A percentile compares a stretch with the other conserved stretches of the same genome.
Conservation (phyloP, 2,797 vertebrate species). For the Remorina albescens region DNA sequence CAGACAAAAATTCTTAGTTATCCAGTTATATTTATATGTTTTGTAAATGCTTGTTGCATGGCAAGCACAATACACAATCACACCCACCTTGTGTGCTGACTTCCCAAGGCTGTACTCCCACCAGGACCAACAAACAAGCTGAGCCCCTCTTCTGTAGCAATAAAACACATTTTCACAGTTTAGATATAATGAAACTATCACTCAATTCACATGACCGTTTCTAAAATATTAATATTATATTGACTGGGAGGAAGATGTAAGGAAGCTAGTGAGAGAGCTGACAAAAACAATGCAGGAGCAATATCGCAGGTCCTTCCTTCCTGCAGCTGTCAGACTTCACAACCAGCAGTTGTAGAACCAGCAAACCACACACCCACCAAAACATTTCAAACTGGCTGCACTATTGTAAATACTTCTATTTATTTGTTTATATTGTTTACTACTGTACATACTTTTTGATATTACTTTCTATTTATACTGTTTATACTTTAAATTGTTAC, state of each 20-base stretch:
- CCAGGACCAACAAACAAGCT: slow-evolving; percentile 96
- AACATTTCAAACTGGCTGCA: too few relatives aligned
- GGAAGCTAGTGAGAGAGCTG: slow-evolving; percentile 5
- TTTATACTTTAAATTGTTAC: too few relatives aligned
- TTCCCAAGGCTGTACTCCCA: slow-evolving; percentile 94
- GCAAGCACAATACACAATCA: slow-evolving; percentile 42
- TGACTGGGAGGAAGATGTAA: background rate
- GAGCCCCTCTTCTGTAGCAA: slow-evolving; percentile 92
- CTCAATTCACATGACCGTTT: slow-evolving; percentile 31
- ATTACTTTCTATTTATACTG: too few relatives aligned
- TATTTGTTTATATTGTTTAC: too few relatives aligned
- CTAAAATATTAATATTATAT: slow-evolving; percentile 40
- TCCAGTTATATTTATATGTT: slow-evolving; percentile 11
- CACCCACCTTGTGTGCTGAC: slow-evolving; percentile 92
- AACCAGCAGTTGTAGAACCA: too few relatives aligned
- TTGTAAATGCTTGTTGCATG: slow-evolving; percentile 30
- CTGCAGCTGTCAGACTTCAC: too few relatives aligned
- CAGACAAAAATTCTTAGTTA: background rate
- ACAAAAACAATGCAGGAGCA: background rate
- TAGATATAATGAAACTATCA: slow-evolving; percentile 24
- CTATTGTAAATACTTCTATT: too few relatives aligned
- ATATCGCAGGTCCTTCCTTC: too few relatives aligned
- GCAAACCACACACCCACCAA: too few relatives aligned
- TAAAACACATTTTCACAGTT: slow-evolving; percentile 44
- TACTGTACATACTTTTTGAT: too few relatives aligned